Conservation (phyloP, 2,888 invertebrate species). For the Pterobdella sp. region DNA sequence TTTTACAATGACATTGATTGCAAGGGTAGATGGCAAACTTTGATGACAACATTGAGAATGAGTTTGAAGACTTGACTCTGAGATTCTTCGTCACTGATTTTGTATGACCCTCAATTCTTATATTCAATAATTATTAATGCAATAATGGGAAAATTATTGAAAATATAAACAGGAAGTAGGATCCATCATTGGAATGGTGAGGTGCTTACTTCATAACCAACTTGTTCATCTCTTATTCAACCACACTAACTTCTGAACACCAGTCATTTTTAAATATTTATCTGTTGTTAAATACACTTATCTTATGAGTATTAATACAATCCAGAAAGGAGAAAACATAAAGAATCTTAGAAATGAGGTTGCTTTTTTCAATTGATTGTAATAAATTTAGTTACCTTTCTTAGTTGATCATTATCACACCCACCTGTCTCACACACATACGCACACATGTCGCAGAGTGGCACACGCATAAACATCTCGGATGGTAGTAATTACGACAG, state of each 20-base stretch:
- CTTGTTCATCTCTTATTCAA: no score
- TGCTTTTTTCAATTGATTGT: neutral
- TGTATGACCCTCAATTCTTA: neutral
- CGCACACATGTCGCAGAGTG: constrained; percentile 15
- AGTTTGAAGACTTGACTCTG: neutral
- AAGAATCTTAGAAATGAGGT: constrained; percentile 23
- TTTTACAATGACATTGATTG: no score
- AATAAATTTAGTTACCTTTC: neutral
- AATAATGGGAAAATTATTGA: neutral
- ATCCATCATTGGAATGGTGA: constrained; percentile 54
- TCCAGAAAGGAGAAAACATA: constrained; percentile 24
- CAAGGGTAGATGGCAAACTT: no score
- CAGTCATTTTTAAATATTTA: no score
- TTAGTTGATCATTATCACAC: neutral
- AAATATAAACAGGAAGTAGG: constrained; percentile 52
- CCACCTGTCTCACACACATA: neutral
- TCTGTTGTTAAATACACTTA: no score
- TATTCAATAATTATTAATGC: constrained; percentile 1
- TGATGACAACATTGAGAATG: no score
- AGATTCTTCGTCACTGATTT: neutral
- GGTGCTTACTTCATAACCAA: no score
- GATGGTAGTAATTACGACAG: constrained; percentile 29
- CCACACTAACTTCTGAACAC: no score
- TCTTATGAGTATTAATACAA: neutral
- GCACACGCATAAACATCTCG: constrained; percentile 32